These are phyloP conservation scores for Apomyelois bistriatella DNA, from an alignment of 2,888 invertebrate species.

Conservation along the genomic window DNA sequence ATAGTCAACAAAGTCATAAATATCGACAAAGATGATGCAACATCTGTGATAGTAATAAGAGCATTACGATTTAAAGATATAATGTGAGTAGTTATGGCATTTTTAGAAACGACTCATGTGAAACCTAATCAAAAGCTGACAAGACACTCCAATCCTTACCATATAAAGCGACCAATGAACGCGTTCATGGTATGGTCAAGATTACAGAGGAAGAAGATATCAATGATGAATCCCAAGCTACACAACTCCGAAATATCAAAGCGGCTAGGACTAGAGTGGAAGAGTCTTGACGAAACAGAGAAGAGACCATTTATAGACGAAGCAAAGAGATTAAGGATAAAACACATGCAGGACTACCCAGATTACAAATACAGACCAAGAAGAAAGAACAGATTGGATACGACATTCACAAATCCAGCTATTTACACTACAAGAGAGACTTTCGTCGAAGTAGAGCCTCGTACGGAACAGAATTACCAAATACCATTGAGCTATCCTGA, in stretches of 20 bases:
- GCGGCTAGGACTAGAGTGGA: slow-evolving; percentile 91
- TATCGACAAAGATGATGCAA: neutral
- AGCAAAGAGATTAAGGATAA: slow-evolving; percentile 87
- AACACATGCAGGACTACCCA: slow-evolving; percentile 86
- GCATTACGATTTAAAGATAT: neutral
- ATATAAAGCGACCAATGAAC: slow-evolving; percentile 98
- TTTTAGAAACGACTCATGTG: slow-evolving; percentile 46
- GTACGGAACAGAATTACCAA: slow-evolving; percentile 55
- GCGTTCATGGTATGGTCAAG: slow-evolving; percentile 99
- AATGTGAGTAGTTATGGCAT: slow-evolving; percentile 45
- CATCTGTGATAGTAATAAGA: neutral
- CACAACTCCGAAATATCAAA: slow-evolving; percentile 91
- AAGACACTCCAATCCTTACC: slow-evolving; percentile 81
- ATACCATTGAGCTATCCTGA: slow-evolving; percentile 58
- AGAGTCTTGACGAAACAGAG: slow-evolving; percentile 86
- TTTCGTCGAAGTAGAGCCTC: slow-evolving; percentile 60
- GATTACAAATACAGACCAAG: slow-evolving; percentile 85
- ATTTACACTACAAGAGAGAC: slow-evolving; percentile 54
- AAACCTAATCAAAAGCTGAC: slow-evolving; percentile 51
- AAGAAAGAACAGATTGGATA: slow-evolving; percentile 79
- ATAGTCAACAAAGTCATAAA: neutral
- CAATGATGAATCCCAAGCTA: slow-evolving; percentile 89
- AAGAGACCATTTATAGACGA: slow-evolving; percentile 94
- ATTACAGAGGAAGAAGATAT: slow-evolving; percentile 91
- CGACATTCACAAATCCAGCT: slow-evolving; percentile 46